Evolutionary conservation across 2,888 invertebrate genomes (phyloP).

Genomic region (Ennomos fuscantarius): DNA sequence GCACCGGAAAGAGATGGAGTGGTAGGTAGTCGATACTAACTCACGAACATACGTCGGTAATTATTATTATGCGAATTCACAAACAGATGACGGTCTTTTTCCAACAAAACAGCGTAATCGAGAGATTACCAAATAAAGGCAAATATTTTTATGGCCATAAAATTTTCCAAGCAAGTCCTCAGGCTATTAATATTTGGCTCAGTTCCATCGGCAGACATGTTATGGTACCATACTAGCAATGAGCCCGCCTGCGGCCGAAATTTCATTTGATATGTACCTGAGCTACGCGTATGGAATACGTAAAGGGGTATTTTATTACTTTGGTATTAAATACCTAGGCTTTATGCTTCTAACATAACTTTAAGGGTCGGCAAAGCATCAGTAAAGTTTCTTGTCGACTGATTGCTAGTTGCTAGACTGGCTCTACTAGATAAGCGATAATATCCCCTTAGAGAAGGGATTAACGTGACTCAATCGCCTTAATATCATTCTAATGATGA

Average conservation of each 20-base stretch:
- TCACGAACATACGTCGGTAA: no score
- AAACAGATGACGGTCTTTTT: no score
- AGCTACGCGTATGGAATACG: slow-evolving; percentile 25
- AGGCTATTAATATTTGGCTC: slow-evolving; percentile 37
- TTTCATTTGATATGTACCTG: slow-evolving; percentile 35
- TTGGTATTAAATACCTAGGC: neutral
- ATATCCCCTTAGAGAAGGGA: neutral
- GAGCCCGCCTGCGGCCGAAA: slow-evolving; percentile 36
- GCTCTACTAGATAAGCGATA: neutral
- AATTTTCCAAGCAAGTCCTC: slow-evolving; percentile 36
- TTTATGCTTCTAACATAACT: no score
- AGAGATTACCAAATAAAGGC: neutral
- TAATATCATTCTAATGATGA: no score
- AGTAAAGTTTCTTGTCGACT: no score
- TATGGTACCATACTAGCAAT: slow-evolving; percentile 36
- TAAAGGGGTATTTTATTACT: slow-evolving; percentile 3
- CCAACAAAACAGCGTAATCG: no score
- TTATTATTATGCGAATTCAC: no score
- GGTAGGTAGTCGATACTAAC: no score
- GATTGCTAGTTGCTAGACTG: no score
- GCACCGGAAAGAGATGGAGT: no score
- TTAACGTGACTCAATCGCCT: no score
- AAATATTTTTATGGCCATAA: slow-evolving; percentile 23
- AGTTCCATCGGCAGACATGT: slow-evolving; percentile 31
- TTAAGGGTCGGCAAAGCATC: no score